Evolutionary conservation across 2,888 invertebrate species (phyloP), one percentile per base, ranked within the genome.

Genomic region (Cecidostiba fungosa): DNA sequence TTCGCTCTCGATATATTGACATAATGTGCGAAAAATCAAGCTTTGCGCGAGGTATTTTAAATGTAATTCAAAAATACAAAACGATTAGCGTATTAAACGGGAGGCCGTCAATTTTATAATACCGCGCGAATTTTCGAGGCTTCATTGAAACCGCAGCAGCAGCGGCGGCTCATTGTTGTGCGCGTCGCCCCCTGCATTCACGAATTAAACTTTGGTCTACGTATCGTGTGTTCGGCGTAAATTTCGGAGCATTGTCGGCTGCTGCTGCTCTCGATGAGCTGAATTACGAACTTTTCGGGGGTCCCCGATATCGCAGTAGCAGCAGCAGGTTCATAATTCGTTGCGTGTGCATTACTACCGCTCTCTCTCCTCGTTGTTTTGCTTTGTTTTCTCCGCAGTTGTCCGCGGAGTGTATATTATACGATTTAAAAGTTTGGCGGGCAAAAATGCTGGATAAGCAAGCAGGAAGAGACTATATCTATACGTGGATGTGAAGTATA

Each of bases 341-440:
- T 66, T 66, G 62, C 62, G 62, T 14, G 14, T 29, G 29, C 29
- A 29, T 66, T 66, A 66, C 29, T 12, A 12, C 62, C n/a, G n/a
- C 1, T 0, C 16, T 3, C 1, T 59, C 23, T 0, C 59, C 59
- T n/a, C 47, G 47, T 16, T 16, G 54, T 16, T 66, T 14, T 4
- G 26, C 29, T 66, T 26, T 62, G 62, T 26, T 26, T 43, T 29
- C 14, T 10, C 23, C 2, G 62, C 62, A 23, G 14, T 26, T 3
- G 62, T 62, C 62, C 10, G 62, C 23, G 26, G 10, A 19, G 66
- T 66, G 47, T 73, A 43, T 26, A 73, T 73, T 73, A n/a, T n/a
- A 14, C 73, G 39, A 73, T 73, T 73, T 73, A 73, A 73, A 77
- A 77, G 62, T 77, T 77, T 23, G 26, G n/a, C 36, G 59, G 32